phyloP scores from a whole-genome alignment of 2,113 vertebrate genomes.

The Scolopax mira region DNA sequence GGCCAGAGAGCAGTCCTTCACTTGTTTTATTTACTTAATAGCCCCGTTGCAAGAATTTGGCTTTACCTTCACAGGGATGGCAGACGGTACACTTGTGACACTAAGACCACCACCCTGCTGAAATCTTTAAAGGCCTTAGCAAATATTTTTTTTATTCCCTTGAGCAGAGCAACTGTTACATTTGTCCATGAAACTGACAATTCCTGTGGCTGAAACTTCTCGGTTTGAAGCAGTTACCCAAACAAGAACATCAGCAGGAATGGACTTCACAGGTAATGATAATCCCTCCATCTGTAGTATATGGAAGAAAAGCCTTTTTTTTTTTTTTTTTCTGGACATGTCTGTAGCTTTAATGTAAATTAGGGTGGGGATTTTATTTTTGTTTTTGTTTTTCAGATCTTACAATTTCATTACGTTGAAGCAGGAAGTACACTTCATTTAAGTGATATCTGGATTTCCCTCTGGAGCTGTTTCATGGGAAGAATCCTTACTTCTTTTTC shows the following conservation, averaged over 20 bases:
- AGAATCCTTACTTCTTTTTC: background rate
- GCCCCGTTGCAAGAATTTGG: background rate
- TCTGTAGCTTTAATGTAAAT: background rate
- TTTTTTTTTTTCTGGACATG: background rate
- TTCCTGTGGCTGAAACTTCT: background rate
- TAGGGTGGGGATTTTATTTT: background rate
- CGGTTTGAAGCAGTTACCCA: background rate
- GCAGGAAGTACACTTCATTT: background rate
- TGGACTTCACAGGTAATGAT: background rate
- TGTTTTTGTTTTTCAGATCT: background rate
- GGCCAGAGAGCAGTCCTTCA: background rate
- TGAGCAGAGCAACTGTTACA: background rate
- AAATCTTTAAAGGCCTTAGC: background rate
- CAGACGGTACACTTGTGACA: background rate
- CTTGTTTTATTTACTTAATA: background rate
- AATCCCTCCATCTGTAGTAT: background rate
- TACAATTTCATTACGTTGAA: background rate
- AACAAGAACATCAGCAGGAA: background rate
- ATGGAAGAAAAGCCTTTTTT: background rate
- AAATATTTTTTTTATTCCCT: background rate
- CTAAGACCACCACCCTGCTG: background rate
- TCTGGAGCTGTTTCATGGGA: slow-evolving; percentile 17
- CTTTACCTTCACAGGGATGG: background rate
- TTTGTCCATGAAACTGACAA: background rate
- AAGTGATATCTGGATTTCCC: background rate